Conservation (phyloP, 1,140 invertebrate genomes). For the Cherax quadricarinatus region DNA sequence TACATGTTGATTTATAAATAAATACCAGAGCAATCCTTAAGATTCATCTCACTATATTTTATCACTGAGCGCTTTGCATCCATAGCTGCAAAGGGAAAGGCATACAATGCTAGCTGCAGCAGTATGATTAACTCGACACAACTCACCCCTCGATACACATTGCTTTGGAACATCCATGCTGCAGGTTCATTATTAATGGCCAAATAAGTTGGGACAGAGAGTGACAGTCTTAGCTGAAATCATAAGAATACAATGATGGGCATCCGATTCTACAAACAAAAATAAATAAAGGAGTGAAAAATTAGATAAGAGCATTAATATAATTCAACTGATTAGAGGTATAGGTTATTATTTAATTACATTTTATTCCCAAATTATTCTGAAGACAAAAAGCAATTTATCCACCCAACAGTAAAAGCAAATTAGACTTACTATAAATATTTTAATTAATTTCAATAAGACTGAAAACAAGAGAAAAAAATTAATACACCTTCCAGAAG, state of each 20-base stretch:
- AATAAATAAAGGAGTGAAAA: not conserved
- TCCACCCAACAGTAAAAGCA: not conserved
- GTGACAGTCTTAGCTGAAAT: slow-evolving; percentile 45
- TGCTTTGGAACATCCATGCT: slow-evolving; percentile 39
- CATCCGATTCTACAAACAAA: not conserved
- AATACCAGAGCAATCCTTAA: not conserved
- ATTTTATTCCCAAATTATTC: not conserved
- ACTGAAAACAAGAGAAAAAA: not conserved
- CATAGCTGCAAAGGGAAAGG: slow-evolving; percentile 15
- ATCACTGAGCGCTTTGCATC: slow-evolving; percentile 22
- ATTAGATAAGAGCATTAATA: not conserved
- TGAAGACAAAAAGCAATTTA: not conserved
- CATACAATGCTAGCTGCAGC: slow-evolving; percentile 28
- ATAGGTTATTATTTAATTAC: not conserved
- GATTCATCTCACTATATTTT: not conserved
- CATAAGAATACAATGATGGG: slow-evolving; percentile 24
- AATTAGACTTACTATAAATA: not conserved
- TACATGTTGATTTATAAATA: not conserved
- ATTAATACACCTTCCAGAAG: not conserved
- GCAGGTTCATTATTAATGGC: slow-evolving; percentile 39
- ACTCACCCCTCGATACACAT: slow-evolving; percentile 58
- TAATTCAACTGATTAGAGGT: not conserved
- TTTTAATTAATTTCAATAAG: too few relatives aligned
- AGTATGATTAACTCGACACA: not conserved
- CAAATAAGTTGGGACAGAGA: slow-evolving; percentile 37